Percentiles rank a stretch among this genome's conserved stretches.
These are phyloP conservation scores for Nephila pilipes DNA, from an alignment of 1,140 invertebrate genomes.

Conservation along the genomic window DNA sequence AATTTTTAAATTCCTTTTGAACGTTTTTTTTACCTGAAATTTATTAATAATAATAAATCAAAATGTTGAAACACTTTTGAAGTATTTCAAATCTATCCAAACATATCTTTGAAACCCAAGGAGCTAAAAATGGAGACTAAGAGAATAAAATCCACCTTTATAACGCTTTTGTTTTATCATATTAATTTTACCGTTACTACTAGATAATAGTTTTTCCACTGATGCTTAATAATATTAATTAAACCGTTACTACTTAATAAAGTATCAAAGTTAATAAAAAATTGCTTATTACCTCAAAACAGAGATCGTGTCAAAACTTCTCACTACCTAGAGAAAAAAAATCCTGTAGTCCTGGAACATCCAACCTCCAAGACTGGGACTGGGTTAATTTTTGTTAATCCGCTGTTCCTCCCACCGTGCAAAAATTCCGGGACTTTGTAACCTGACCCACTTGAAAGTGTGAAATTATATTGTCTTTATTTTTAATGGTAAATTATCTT, in stretches of 20 bases:
- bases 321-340: not conserved
- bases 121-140: no score
- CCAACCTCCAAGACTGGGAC: not conserved
- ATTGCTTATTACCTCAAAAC: not conserved
- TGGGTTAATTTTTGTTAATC: not conserved
- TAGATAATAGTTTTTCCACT: no score
- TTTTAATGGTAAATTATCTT: constrained; percentile 43
- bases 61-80: no score
- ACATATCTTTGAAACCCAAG: no score
- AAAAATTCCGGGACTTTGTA: constrained; percentile 54
- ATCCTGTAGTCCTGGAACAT: not conserved
- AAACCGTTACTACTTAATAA: not conserved
- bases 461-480: constrained; percentile 41
- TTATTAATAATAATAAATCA: no score
- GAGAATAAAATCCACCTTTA: no score
- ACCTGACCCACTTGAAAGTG: constrained; percentile 41
- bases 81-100: no score
- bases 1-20: no score
- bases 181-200: no score
- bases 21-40: no score
- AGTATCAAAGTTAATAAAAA: not conserved
- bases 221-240: no score
- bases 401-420: constrained; percentile 41
- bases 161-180: no score
- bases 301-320: not conserved